A percentile compares a stretch with the other conserved stretches of the same genome.
These are phyloP conservation scores for Marmota flaviventris DNA, from an alignment of 2,113 vertebrate species.

Conservation along the genomic window DNA sequence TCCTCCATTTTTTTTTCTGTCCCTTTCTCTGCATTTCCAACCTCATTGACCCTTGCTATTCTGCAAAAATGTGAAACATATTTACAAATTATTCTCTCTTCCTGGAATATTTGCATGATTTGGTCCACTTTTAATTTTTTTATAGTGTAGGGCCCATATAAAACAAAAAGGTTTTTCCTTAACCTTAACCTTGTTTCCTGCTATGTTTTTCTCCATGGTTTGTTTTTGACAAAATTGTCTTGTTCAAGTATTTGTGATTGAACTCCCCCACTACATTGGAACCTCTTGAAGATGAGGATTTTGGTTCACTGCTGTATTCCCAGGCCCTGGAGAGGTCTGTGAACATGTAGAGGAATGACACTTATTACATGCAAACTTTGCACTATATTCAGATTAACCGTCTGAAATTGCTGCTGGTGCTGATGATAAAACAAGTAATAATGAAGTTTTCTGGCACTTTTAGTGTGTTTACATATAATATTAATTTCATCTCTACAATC, in stretches of 20 bases:
- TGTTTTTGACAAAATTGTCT: background rate
- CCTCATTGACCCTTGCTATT: background rate
- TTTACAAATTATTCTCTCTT: background rate
- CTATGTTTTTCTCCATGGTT: background rate
- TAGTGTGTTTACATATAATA: background rate
- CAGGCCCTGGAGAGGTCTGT: background rate
- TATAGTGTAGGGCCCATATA: background rate
- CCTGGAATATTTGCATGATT: background rate
- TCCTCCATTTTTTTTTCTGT: too few relatives aligned
- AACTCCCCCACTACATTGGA: background rate
- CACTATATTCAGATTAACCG: background rate
- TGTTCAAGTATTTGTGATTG: background rate
- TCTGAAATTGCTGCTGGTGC: background rate
- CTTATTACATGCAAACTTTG: too few relatives aligned
- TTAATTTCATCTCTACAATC: background rate
- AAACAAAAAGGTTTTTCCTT: background rate
- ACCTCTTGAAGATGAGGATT: background rate
- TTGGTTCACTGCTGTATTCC: background rate
- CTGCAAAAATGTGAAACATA: too few relatives aligned
- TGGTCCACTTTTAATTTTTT: background rate
- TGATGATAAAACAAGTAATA: background rate
- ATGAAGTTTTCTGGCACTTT: background rate
- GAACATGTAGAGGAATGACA: background rate
- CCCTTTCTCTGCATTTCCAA: background rate
- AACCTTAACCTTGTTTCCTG: background rate